phyloP scores from a whole-genome alignment of 2,113 vertebrate species.

The Trachemys scripta region DNA sequence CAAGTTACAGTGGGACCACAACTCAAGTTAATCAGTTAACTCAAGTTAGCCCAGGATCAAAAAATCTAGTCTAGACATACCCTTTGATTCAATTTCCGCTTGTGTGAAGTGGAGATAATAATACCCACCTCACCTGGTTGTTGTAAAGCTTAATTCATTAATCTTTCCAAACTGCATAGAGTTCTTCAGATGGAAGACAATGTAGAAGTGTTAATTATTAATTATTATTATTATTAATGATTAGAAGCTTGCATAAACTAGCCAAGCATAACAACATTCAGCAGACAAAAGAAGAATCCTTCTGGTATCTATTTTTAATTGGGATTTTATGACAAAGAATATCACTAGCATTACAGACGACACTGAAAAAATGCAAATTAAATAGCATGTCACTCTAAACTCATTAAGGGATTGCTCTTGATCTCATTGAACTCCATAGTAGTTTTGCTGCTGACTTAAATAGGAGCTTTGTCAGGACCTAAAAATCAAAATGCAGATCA shows the following conservation, averaged over 20 bases:
- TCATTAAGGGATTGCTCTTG: not conserved
- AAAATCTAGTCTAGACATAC: not conserved
- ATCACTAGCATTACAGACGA: not conserved
- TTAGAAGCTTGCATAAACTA: not conserved
- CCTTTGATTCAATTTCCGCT: not conserved
- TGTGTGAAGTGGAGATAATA: not conserved
- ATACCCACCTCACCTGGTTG: not conserved
- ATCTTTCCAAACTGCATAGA: not conserved
- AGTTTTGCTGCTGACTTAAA: not conserved
- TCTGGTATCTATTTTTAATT: not conserved
- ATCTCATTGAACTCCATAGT: not conserved
- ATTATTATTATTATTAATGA: not conserved
- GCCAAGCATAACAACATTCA: not conserved
- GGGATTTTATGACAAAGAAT: not conserved
- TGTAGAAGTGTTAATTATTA: not conserved
- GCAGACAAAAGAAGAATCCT: not conserved
- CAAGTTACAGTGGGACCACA: not conserved
- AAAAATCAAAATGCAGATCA: conserved; percentile 1
- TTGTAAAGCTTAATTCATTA: not conserved
- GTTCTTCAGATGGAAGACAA: not conserved
- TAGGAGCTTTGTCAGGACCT: not conserved
- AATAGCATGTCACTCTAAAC: not conserved
- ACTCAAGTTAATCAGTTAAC: not conserved
- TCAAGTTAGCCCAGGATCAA: not conserved
- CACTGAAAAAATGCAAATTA: not conserved